Base-by-base conservation (phyloP, 1,140 invertebrate genomes). In the Orius insidiosus region DNA sequence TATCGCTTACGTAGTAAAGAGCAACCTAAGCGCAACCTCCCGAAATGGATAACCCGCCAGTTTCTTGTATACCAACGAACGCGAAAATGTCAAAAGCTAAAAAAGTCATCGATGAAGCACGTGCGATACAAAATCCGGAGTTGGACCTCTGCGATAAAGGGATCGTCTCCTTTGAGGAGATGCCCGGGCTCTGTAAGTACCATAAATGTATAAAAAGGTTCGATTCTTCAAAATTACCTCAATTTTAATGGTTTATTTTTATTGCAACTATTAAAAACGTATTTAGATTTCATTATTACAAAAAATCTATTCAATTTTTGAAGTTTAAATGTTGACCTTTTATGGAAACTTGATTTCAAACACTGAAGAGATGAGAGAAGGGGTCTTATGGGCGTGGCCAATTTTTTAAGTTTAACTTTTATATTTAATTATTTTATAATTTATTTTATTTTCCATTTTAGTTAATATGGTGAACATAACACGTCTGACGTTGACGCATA, bases 71-170 rank as follows among this genome's bases (percentile, higher is more conserved):
- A 65, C 76, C 78, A 60, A 56, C 58, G 70, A 74, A 63, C 56
- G 59, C 60, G 59, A 82, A 84, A 69, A 89, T 89, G 85, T 85
- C 85, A 63, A 88, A 86, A 63, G 76, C 78, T 18, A 89, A 86
- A 66, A 89, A 86, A 68, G 75, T 86, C 42, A 69, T 92, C 43
- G 86, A 90, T 60, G 88, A 93, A 63, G 85, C 86, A 24, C 71
- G 76, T 53, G 86, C 95, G 67, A 79, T 80, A 41, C 78, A 85
- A 63, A 89, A 89, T 72, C 80, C 86, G 11, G 93, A 97, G 68
- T 65, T 98, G 55, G 93, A 98, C 72, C 74, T 96, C 51, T 81
- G 86, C 30, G 95, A 98, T 63, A 92, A 90, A 66, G 79, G 81
- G 18, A 77, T 98, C 48, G 66, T 72, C 13, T 80, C 77, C 45